Percentiles rank a stretch among this genome's conserved stretches.
Conservation (phyloP, 2,888 invertebrate species). For the Sclerodermus sp. region DNA sequence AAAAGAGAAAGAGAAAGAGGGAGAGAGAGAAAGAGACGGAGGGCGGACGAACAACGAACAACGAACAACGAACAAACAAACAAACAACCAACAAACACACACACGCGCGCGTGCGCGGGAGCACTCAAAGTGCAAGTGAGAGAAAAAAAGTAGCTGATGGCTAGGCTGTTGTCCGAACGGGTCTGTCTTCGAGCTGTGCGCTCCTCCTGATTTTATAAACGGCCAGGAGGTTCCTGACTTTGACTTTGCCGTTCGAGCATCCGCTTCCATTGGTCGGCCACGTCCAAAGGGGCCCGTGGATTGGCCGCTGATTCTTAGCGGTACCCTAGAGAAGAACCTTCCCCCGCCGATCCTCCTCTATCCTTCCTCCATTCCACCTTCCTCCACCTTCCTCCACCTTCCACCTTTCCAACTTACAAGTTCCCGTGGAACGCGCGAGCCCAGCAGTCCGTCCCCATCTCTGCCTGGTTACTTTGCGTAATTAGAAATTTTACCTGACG, state of each 20-base stretch:
- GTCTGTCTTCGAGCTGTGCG: conserved; percentile 54
- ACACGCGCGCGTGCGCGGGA: too few relatives aligned
- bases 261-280: conserved; percentile 35
- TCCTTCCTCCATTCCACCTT: conserved; percentile 12
- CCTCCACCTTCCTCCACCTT: too few relatives aligned
- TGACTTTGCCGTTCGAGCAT: conserved; percentile 33
- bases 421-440: too few relatives aligned
- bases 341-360: not conserved
- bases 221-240: conserved; percentile 34
- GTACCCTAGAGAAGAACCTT: conserved; percentile 36
- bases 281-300: conserved; percentile 25
- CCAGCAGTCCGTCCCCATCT: too few relatives aligned
- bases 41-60: not conserved
- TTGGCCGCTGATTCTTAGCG: conserved; percentile 39
- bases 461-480: too few relatives aligned
- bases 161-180: conserved; percentile 55
- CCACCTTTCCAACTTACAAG: too few relatives aligned
- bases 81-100: not conserved
- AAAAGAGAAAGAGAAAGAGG: too few relatives aligned
- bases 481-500: too few relatives aligned
- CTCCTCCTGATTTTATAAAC: conserved; percentile 56
- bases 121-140: not conserved
- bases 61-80: too few relatives aligned
- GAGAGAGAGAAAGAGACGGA: too few relatives aligned
- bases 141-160: conserved; percentile 47